Evolutionary conservation across 2,113 vertebrate genomes (phyloP).

Genomic region (Nannobrachium achirus): DNA sequence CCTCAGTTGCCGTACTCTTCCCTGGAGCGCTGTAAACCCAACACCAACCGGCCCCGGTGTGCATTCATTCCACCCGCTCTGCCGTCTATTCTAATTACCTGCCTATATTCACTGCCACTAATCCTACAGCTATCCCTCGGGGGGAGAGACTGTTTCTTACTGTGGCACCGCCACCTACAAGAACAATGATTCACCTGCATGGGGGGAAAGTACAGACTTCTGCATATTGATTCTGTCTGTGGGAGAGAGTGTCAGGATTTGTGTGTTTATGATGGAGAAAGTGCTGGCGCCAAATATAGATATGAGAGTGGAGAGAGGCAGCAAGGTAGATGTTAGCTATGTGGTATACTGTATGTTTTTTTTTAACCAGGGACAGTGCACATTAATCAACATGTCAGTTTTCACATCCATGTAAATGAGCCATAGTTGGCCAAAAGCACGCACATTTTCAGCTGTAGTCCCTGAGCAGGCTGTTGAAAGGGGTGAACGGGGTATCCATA

Average conservation of each 20-base stretch:
- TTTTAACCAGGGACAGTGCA: too few relatives aligned
- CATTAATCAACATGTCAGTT: too few relatives aligned
- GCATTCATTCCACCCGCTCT: constrained; percentile 39
- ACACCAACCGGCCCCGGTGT: constrained; percentile 29
- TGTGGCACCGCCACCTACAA: constrained; percentile 25
- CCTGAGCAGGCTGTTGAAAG: too few relatives aligned
- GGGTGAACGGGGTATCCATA: too few relatives aligned
- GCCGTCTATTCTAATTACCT: constrained; percentile 55
- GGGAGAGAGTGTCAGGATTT: background rate
- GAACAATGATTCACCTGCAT: constrained; percentile 44
- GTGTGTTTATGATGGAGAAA: background rate
- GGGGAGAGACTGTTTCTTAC: constrained; percentile 36
- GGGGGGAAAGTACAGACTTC: constrained; percentile 12
- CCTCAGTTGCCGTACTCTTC: background rate
- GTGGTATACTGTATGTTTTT: background rate
- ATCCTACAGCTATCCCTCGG: constrained; percentile 41
- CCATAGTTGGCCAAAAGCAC: too few relatives aligned
- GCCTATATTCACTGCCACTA: constrained; percentile 41
- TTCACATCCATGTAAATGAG: too few relatives aligned
- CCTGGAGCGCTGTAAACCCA: constrained; percentile 23
- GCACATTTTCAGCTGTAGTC: too few relatives aligned
- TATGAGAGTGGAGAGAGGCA: background rate
- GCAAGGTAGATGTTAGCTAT: background rate
- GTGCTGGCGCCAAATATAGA: background rate
- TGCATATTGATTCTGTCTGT: constrained; percentile 39